A percentile compares a stretch with the other conserved stretches of the same genome.
phyloP scores from a whole-genome alignment of 2,113 vertebrate genomes.

The Syngnathoides biaculeatus region DNA sequence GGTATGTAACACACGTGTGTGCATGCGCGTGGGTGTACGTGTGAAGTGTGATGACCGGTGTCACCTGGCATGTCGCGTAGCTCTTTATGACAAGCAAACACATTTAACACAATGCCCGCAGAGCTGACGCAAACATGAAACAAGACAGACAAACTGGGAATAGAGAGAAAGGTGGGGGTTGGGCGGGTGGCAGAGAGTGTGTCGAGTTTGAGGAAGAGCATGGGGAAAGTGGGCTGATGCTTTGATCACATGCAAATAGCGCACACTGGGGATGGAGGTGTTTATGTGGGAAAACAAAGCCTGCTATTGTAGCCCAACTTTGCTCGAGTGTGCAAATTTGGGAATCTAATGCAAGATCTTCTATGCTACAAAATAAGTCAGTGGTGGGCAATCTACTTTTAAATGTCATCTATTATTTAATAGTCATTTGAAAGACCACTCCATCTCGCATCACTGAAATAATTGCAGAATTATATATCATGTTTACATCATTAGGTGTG shows the following conservation, averaged over 20 bases:
- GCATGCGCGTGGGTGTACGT: background rate
- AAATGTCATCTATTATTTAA: background rate
- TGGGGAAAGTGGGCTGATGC: slow-evolving; percentile 22
- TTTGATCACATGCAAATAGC: slow-evolving; percentile 55
- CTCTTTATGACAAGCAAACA: slow-evolving; percentile 12
- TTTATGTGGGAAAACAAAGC: slow-evolving; percentile 43
- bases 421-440: background rate
- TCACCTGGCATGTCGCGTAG: slow-evolving; percentile 29
- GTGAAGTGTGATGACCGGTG: slow-evolving; percentile 6
- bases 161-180: background rate
- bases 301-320: slow-evolving; percentile 31
- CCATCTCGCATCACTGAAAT: background rate
- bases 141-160: slow-evolving; percentile 10
- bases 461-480: background rate
- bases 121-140: slow-evolving; percentile 21
- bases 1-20: background rate
- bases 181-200: slow-evolving; percentile 10
- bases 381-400: background rate
- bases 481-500: background rate
- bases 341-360: slow-evolving; percentile 1
- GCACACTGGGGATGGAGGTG: slow-evolving; percentile 37
- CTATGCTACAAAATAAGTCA: background rate
- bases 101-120: slow-evolving; percentile 30
- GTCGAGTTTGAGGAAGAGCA: slow-evolving; percentile 3
- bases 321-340: slow-evolving; percentile 10